Conservation (phyloP, 2,888 invertebrate species). For the Camptogramma bilineatum region DNA sequence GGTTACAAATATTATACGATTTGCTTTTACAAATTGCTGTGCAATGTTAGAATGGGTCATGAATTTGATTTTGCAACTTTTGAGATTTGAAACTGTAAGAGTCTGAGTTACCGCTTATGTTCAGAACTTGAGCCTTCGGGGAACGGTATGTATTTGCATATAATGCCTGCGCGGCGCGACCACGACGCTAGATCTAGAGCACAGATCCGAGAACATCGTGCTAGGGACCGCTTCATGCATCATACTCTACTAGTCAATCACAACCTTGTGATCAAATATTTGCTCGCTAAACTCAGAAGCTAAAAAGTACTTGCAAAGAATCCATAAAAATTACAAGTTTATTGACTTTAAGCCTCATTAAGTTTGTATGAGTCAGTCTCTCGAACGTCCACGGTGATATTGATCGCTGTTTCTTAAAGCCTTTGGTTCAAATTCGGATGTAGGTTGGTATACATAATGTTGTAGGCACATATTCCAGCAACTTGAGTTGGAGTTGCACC, state of each 20-base stretch:
- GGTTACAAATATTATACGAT: conserved; percentile 35
- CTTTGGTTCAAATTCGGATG: conserved; percentile 51
- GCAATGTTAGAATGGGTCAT: conserved; percentile 38
- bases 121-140: conserved; percentile 59
- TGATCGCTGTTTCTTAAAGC: conserved; percentile 48
- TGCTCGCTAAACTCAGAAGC: conserved; percentile 49
- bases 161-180: conserved; percentile 72
- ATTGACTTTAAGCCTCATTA: conserved; percentile 61
- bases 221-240: conserved; percentile 63
- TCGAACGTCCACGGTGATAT: conserved; percentile 53
- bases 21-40: conserved; percentile 41
- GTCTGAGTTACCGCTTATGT: conserved; percentile 61
- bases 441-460: conserved; percentile 46
- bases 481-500: conserved; percentile 65
- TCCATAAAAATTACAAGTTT: conserved; percentile 58
- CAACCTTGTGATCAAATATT: conserved; percentile 51
- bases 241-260: conserved; percentile 66
- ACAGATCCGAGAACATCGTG: conserved; percentile 66
- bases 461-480: conserved; percentile 47
- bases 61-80: conserved; percentile 43
- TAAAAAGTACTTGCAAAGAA: conserved; percentile 51
- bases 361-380: conserved; percentile 64
- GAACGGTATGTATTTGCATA: conserved; percentile 74
- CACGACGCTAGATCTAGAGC: conserved; percentile 77
- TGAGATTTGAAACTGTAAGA: conserved; percentile 43